phyloP scores from a whole-genome alignment of 2,797 vertebrate genomes.

The Telmatherina bonti region DNA sequence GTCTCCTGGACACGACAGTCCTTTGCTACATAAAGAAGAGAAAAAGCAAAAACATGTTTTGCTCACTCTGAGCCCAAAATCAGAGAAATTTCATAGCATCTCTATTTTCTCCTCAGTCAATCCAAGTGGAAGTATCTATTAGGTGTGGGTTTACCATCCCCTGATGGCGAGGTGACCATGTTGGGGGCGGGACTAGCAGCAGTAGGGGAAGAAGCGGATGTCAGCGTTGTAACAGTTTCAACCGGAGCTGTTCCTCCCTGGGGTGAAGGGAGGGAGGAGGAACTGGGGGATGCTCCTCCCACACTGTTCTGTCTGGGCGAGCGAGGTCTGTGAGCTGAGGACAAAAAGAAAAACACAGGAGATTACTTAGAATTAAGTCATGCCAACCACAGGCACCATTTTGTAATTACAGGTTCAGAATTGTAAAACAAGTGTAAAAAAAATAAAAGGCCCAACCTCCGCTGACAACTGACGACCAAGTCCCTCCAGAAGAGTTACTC shows the following conservation, averaged over 20 bases:
- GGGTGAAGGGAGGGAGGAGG: conserved; percentile 88
- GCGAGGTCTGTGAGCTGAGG: conserved; percentile 94
- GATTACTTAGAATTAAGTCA: neutral
- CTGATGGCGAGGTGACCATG: conserved; percentile 88
- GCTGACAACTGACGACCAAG: conserved; percentile 98
- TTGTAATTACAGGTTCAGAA: neutral
- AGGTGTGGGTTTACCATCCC: conserved; percentile 85
- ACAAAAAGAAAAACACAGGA: conserved; percentile 24
- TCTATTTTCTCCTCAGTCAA: neutral
- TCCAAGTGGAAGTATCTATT: neutral
- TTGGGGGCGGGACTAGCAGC: conserved; percentile 92
- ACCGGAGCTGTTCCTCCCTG: conserved; percentile 90
- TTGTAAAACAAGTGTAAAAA: neutral
- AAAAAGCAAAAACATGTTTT: neutral
- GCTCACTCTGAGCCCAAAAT: neutral
- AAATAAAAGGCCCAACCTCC: conserved; percentile 84
- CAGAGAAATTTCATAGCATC: neutral
- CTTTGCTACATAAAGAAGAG: conserved; percentile 85
- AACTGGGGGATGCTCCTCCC: conserved; percentile 84
- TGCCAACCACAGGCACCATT: neutral
- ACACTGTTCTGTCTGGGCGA: conserved; percentile 93
- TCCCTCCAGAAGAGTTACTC: conserved; percentile 93
- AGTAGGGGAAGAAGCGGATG: conserved; percentile 90
- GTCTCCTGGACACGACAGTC: conserved; percentile 94
- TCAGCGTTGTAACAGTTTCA: conserved; percentile 87